Evolutionary conservation across 2,888 invertebrate species (phyloP).

Genomic region (Drosophila merina): DNA sequence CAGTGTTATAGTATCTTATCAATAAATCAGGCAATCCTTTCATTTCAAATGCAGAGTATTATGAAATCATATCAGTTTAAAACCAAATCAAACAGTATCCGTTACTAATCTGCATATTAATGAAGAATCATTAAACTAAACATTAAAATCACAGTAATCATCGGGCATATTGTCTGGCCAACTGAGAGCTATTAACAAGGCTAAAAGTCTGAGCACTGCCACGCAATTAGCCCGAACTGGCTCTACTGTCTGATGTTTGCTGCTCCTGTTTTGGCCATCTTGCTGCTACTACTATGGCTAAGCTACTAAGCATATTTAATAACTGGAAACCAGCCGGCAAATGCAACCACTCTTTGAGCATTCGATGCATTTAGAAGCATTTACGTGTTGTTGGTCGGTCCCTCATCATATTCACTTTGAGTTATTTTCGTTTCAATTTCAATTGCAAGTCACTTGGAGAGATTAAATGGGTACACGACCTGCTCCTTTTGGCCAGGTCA

Average conservation of each 20-base stretch:
- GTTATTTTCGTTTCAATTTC: slow-evolving; percentile 70
- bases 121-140: slow-evolving; percentile 17
- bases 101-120: slow-evolving; percentile 27
- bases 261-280: neutral
- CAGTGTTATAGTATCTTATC: neutral
- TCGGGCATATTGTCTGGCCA: neutral
- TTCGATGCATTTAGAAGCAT: slow-evolving; percentile 45
- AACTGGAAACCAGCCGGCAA: neutral
- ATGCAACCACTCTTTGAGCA: slow-evolving; percentile 15
- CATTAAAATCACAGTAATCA: slow-evolving; percentile 19
- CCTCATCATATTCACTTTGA: slow-evolving; percentile 76
- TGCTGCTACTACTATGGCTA: neutral
- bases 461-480: slow-evolving; percentile 67
- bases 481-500: neutral
- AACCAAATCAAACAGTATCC: slow-evolving; percentile 5
- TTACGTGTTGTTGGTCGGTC: slow-evolving; percentile 34
- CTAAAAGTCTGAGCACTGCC: slow-evolving; percentile 12
- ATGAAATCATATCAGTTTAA: neutral
- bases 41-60: neutral
- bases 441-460: slow-evolving; percentile 73
- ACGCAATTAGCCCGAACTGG: slow-evolving; percentile 13
- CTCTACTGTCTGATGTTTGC: neutral
- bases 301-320: slow-evolving; percentile 34
- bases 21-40: neutral
- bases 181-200: slow-evolving; percentile 7